Evolutionary conservation across 2,113 vertebrate species (phyloP), one percentile per base, ranked within the genome.

Genomic region (Silurus asotus): DNA sequence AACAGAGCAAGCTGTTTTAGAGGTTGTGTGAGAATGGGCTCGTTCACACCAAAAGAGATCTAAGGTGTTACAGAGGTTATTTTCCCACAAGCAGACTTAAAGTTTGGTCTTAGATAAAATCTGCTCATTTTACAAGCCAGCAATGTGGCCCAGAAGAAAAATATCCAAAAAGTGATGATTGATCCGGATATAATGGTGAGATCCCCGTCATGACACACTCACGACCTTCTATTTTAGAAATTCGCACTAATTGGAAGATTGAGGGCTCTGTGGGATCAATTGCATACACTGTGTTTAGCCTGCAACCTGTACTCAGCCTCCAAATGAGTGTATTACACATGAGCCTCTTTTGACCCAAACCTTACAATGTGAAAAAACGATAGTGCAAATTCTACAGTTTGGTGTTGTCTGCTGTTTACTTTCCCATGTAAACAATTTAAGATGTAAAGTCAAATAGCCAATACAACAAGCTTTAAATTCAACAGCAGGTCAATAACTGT

Each of bases 1-100:
- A 28, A 74, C 64, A 82, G 37, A 78, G 76, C 80, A 62, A 55
- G 58, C 76, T 65, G 75, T 85, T 87, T 87, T 87, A 87, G 80
- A 82, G 70, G 37, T 49, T 87, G 49, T 25, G 28, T 84, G 87
- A 90, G 72, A 91, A 93, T 88, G 61, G 55, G 75, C 58, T 65
- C n/a, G 83, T 77, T 79, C 48, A 74, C 64, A 20, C 19, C 6
- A 65, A 81, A 75, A 81, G n/a, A 48, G 59, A 85, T 51, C 58
- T 45, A 62, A 75, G 58, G 85, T 82, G 59, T 82, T 87, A 58
- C 11, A 51, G 59, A 89, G 13, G 58, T 82, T 67, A 76, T 58
- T 72, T 86, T 81, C 70, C 11, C 45, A 70, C 8, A 51, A 8
- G 2, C 49, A 70, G 55, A 65, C 55, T 61, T 75, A 23, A 84